These are phyloP conservation scores for Lepetodrilus schrolli DNA, from an alignment of 2,888 invertebrate genomes.

Conservation along the genomic window DNA sequence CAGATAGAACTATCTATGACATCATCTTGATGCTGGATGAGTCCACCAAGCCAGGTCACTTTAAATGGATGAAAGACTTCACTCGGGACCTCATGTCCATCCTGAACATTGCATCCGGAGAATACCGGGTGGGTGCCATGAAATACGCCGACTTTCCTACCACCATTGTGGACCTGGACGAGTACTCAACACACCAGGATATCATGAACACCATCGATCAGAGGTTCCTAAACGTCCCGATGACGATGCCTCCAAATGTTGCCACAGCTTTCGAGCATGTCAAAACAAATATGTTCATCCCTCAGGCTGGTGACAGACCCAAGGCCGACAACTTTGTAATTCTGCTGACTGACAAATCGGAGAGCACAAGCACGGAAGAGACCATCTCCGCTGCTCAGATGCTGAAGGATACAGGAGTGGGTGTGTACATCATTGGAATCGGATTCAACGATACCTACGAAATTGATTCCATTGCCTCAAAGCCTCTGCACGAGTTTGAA, in stretches of 20 bases:
- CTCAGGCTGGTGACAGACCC: conserved; percentile 49
- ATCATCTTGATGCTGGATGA: conserved; percentile 58
- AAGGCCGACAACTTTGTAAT: conserved; percentile 51
- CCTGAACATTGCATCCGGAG: conserved; percentile 50
- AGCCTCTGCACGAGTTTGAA: conserved; percentile 49
- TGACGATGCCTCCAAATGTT: conserved; percentile 37
- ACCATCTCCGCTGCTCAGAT: conserved; percentile 37
- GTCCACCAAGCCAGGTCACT: conserved; percentile 46
- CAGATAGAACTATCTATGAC: conserved; percentile 41
- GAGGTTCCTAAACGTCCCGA: neutral
- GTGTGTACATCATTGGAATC: conserved; percentile 62
- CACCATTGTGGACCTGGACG: conserved; percentile 49
- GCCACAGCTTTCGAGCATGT: conserved; percentile 49
- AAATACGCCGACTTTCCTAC: conserved; percentile 43
- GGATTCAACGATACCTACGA: conserved; percentile 48
- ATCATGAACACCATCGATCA: neutral
- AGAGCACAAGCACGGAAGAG: conserved; percentile 32
- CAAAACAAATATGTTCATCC: conserved; percentile 41
- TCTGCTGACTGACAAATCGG: conserved; percentile 52
- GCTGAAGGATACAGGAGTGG: conserved; percentile 47
- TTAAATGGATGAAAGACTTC: conserved; percentile 47
- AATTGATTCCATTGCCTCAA: conserved; percentile 57
- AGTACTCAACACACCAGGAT: neutral
- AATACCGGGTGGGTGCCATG: conserved; percentile 57
- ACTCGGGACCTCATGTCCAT: conserved; percentile 39